Conservation (phyloP, 2,888 invertebrate genomes). For the Erynnis tages region DNA sequence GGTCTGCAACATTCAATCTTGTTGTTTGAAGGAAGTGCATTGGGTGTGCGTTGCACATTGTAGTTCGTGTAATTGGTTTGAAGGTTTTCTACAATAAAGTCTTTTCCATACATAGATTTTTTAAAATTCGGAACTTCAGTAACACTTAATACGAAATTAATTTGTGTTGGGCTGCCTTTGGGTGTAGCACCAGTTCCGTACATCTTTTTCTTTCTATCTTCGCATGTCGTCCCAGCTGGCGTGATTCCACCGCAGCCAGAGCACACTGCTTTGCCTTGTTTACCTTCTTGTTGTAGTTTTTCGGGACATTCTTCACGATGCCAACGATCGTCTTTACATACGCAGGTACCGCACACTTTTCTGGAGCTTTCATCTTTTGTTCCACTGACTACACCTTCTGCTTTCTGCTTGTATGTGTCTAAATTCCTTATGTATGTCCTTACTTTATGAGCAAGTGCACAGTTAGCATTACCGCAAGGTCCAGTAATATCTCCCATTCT, state of each 20-base stretch:
- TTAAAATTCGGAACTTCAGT: conserved; percentile 47
- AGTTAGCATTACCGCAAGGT: conserved; percentile 71
- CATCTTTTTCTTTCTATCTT: conserved; percentile 49
- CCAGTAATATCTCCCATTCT: conserved; percentile 74
- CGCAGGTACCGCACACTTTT: conserved; percentile 66
- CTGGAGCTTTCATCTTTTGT: conserved; percentile 43
- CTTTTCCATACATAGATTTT: conserved; percentile 46
- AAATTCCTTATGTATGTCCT: conserved; percentile 64
- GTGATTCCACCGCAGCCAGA: conserved; percentile 55
- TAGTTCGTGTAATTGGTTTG: conserved; percentile 34
- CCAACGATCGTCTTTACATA: conserved; percentile 66
- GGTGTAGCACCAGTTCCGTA: conserved; percentile 54
- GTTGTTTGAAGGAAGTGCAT: conserved; percentile 26
- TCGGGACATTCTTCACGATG: conserved; percentile 63
- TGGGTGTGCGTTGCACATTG: conserved; percentile 28
- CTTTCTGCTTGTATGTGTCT: conserved; percentile 58
- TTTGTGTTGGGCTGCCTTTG: conserved; percentile 45
- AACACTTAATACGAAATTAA: conserved; percentile 52
- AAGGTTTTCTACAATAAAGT: conserved; percentile 48
- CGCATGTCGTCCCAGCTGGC: conserved; percentile 56
- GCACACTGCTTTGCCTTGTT: conserved; percentile 42
- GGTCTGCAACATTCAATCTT: conserved; percentile 42
- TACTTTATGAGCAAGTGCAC: conserved; percentile 68
- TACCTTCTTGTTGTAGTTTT: conserved; percentile 32
- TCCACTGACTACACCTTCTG: conserved; percentile 41